A percentile compares a stretch with the other conserved stretches of the same genome.
phyloP scores from a whole-genome alignment of 2,888 invertebrate species.

The Galerucella calmariensis region DNA sequence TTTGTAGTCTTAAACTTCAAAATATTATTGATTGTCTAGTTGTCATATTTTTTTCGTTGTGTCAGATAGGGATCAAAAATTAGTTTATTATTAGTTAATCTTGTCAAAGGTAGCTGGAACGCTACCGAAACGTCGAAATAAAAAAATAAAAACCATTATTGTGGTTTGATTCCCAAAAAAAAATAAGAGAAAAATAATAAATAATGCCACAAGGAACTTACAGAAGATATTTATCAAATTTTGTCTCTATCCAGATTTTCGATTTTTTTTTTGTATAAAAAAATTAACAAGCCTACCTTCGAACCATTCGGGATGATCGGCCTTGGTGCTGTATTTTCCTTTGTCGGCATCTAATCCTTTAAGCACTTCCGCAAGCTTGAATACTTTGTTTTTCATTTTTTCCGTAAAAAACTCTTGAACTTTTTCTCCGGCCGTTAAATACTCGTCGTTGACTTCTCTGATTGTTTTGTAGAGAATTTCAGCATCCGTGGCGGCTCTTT shows the following conservation, averaged over 20 bases:
- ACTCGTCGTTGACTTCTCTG: constrained; percentile 74
- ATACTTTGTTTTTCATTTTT: constrained; percentile 71
- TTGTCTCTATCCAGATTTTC: background rate
- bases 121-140: too few species aligned
- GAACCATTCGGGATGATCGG: constrained; percentile 83
- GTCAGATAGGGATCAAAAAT: too few species aligned
- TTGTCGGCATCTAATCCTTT: constrained; percentile 69
- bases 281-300: constrained; percentile 67
- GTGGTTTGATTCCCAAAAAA: too few species aligned
- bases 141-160: too few species aligned
- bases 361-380: constrained; percentile 64
- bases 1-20: too few species aligned
- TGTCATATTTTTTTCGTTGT: too few species aligned
- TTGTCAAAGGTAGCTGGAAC: too few species aligned
- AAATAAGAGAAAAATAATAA: too few species aligned
- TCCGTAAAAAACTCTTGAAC: constrained; percentile 80
- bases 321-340: constrained; percentile 69
- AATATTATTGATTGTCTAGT: too few species aligned
- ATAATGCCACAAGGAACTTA: too few species aligned
- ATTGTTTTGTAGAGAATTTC: constrained; percentile 79
- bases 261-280: background rate
- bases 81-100: too few species aligned
- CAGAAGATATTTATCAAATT: too few species aligned
- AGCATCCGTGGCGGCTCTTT: constrained; percentile 69
- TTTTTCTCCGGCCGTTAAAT: constrained; percentile 76